Conservation (phyloP, 2,797 vertebrate genomes). For the Sebastes aleutianus region DNA sequence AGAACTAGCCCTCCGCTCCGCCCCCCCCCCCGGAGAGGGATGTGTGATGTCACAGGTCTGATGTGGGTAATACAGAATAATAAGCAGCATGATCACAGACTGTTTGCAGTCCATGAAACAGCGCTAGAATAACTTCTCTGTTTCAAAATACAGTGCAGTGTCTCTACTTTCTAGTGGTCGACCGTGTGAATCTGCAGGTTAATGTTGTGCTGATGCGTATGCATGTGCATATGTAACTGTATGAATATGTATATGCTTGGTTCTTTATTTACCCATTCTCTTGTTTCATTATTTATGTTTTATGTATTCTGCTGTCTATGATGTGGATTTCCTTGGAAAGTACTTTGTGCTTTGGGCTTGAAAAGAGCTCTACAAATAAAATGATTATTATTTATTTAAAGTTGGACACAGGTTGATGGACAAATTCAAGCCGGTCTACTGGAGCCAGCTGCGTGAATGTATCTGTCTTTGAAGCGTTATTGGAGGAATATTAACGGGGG, state of each 20-base stretch:
- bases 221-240: too few relatives aligned
- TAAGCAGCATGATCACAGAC: background rate
- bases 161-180: background rate
- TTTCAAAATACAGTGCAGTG: background rate
- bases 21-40: background rate
- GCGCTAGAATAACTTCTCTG: background rate
- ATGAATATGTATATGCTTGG: too few relatives aligned
- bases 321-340: too few relatives aligned
- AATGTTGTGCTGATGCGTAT: background rate
- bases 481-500: background rate
- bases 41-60: background rate
- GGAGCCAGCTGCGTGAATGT: background rate
- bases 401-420: background rate
- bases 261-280: too few relatives aligned
- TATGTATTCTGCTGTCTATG: too few relatives aligned
- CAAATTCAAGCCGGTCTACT: background rate
- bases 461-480: background rate
- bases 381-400: too few relatives aligned
- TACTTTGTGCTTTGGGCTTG: too few relatives aligned
- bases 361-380: too few relatives aligned
- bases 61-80: background rate
- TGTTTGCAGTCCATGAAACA: too few relatives aligned
- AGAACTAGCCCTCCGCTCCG: background rate
- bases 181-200: background rate
- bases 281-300: too few relatives aligned